Evolutionary conservation across 2,113 vertebrate species (phyloP), one percentile per base, ranked within the genome.

Genomic region (Heliornis fulica): DNA sequence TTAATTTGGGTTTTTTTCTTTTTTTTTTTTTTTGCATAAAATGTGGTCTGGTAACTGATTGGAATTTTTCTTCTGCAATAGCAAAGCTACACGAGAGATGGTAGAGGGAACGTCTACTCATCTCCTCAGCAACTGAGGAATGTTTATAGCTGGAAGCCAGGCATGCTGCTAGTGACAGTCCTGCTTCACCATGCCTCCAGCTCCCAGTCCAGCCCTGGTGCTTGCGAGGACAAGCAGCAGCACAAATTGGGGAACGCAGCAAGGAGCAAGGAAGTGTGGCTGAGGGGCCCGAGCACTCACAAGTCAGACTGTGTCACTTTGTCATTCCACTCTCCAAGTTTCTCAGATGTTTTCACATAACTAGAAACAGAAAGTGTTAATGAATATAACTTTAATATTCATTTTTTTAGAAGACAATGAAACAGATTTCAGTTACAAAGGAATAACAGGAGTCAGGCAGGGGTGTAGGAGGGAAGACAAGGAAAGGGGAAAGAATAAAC

Each of bases 311-410:
- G 95, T 88, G 98, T 97, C 97, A 99, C 98, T 92, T 97, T 98
- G 95, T 98, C 98, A 97, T 98, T 99, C 98, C 99, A 99, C 97
- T 99, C 97, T 97, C 98, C 98, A 88, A 99, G 98, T 98, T 98
- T 98, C 97, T 99, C 98, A 91, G 98, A 95, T 85, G 98, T 98
- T 98, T 94, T 98, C 98, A 98, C 95, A 96, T 98, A 99, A 98
- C 99, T 99, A 98, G 95, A 98, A 98, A 98, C 97, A 98, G 96
- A 99, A 98, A 98, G 94, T 84, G 82, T 84, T 89, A 81, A 96
- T 98, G 79, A 98, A 95, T 96, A 97, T 87, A 77, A 83, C 53
- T 90, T 28, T 2, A 90, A 96, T 95, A 95, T 94, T 97, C 86
- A 91, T 68, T 71, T 61, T n/a, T 61, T 21, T 26, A 70, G 48